Conservation (phyloP, 2,113 vertebrate species). For the Pandion haliaetus region DNA sequence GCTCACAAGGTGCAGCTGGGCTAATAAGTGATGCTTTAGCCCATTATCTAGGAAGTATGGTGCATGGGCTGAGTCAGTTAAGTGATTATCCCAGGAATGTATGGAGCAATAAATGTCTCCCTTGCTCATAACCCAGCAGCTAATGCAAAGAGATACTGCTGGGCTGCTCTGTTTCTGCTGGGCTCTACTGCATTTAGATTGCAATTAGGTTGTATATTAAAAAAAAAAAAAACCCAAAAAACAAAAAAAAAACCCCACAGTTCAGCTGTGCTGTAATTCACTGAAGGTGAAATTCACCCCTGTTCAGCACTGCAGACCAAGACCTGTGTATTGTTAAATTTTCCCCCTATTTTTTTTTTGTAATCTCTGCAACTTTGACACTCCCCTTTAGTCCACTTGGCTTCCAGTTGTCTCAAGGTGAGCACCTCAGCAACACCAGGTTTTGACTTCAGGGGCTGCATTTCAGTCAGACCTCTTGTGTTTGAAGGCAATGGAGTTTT, state of each 20-base stretch:
- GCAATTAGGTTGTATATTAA: constrained; percentile 32
- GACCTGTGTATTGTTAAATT: not conserved
- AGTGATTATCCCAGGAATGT: constrained; percentile 36
- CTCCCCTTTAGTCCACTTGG: not conserved
- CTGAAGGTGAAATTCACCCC: constrained; percentile 24
- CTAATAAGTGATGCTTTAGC: constrained; percentile 5
- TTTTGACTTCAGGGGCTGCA: not conserved
- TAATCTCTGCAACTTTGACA: not conserved
- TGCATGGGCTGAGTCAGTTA: constrained; percentile 5
- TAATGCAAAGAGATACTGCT: not conserved
- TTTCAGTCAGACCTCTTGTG: not conserved
- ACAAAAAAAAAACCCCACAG: too few species aligned
- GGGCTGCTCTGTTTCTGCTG: not conserved
- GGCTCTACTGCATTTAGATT: not conserved
- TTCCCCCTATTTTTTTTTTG: fast-evolving
- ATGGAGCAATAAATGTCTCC: constrained; percentile 56
- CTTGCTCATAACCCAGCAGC: constrained; percentile 42
- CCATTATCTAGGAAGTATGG: not conserved
- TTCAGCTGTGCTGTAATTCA: not conserved
- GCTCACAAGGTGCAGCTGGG: not conserved
- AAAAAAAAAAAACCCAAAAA: too few species aligned
- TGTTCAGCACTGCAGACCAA: not conserved
- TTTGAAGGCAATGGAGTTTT: not conserved
- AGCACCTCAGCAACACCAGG: not conserved
- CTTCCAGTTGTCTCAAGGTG: not conserved